These are phyloP conservation scores for Drosophila borealis DNA, from an alignment of 2,888 invertebrate species.

Conservation along the genomic window DNA sequence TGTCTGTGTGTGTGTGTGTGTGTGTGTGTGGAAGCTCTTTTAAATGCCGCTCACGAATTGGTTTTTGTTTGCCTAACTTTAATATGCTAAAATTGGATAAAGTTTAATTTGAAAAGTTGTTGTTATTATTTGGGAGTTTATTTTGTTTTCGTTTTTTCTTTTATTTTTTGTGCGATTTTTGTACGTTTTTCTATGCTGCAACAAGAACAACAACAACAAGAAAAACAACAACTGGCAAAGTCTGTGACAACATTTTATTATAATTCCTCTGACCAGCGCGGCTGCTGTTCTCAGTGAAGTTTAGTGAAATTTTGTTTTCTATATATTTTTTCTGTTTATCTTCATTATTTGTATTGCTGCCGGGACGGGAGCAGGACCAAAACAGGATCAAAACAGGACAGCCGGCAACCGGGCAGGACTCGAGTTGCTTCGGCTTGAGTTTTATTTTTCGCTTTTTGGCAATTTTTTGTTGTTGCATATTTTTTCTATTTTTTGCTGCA, in stretches of 20 bases:
- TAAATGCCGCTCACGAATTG: slow-evolving; percentile 53
- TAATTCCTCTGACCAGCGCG: slow-evolving; percentile 64
- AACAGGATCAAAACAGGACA: not conserved
- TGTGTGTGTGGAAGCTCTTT: slow-evolving; percentile 3
- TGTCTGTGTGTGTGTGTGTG: not conserved
- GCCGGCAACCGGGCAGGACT: not conserved
- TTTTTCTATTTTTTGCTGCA: slow-evolving; percentile 29
- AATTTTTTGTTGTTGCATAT: slow-evolving; percentile 1
- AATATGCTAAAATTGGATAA: slow-evolving; percentile 74
- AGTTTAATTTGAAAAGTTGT: slow-evolving; percentile 81
- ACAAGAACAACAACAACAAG: slow-evolving; percentile 29
- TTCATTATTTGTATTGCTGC: slow-evolving; percentile 71
- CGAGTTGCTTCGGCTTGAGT: slow-evolving; percentile 14
- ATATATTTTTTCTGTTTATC: slow-evolving; percentile 40
- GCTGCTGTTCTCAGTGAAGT: slow-evolving; percentile 46
- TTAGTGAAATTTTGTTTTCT: slow-evolving; percentile 56
- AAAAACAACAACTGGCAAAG: slow-evolving; percentile 52
- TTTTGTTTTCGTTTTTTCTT: slow-evolving; percentile 22
- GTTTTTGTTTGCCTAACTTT: slow-evolving; percentile 60
- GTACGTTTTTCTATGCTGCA: slow-evolving; percentile 18
- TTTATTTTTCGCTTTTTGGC: not conserved
- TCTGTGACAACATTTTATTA: slow-evolving; percentile 81
- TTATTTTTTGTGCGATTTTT: slow-evolving; percentile 26
- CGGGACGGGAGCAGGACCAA: slow-evolving; percentile 11
- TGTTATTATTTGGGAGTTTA: slow-evolving; percentile 64